A percentile compares a stretch with the other conserved stretches of the same genome.
Evolutionary conservation across 2,888 invertebrate species (phyloP).

Genomic region (Malthinus flaveolus): DNA sequence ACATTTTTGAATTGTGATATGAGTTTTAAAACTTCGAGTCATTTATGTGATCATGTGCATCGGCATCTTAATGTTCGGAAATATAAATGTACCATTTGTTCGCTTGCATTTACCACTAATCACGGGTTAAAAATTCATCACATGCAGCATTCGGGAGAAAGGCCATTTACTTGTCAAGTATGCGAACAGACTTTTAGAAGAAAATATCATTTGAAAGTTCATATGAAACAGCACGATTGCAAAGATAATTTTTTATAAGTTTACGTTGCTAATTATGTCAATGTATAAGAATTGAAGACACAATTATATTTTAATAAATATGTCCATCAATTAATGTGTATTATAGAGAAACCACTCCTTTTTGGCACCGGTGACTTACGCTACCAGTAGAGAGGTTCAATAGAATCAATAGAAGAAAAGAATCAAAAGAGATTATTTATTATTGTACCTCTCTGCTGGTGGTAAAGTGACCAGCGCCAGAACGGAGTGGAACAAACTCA

Average conservation of each 20-base stretch:
- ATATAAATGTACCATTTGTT: conserved; percentile 34
- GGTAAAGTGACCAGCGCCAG: too few species aligned
- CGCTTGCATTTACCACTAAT: conserved; percentile 33
- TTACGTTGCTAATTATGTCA: too few species aligned
- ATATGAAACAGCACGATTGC: conserved; percentile 35
- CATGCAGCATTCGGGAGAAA: conserved; percentile 38
- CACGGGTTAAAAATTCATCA: conserved; percentile 38
- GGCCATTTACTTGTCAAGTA: conserved; percentile 34
- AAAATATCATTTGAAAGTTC: conserved; percentile 37
- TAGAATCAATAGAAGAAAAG: too few species aligned
- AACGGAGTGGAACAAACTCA: too few species aligned
- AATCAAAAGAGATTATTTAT: too few species aligned
- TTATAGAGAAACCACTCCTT: too few species aligned
- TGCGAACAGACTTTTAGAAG: conserved; percentile 37
- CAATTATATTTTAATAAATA: too few species aligned
- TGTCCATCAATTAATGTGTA: too few species aligned
- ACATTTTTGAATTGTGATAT: conserved; percentile 36
- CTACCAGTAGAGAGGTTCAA: too few species aligned
- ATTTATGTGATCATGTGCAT: conserved; percentile 37
- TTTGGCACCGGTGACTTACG: too few species aligned
- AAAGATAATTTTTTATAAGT: background rate
- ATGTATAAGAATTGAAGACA: too few species aligned
- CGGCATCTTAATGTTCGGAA: conserved; percentile 36
- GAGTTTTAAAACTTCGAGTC: conserved; percentile 36
- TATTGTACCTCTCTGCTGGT: too few species aligned